Percentiles rank a stretch among this genome's conserved stretches.
phyloP scores from a whole-genome alignment of 2,113 vertebrate species.

The Elephantulus edwardii region DNA sequence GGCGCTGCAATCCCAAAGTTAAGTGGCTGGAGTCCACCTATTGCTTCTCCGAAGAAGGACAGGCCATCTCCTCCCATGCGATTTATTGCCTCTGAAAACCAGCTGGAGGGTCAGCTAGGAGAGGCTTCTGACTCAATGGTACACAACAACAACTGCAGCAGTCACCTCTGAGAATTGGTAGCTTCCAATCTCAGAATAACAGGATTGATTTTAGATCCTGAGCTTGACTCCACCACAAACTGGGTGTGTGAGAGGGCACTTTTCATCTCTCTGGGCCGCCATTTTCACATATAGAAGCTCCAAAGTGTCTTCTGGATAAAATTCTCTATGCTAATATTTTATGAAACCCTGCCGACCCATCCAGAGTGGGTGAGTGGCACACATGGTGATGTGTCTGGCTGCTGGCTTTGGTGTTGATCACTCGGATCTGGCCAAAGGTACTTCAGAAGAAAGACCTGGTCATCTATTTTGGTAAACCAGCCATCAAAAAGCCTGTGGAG shows the following conservation, averaged over 20 bases:
- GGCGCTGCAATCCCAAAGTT: too few relatives aligned
- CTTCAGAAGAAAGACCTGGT: not conserved
- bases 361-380: not conserved
- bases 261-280: not conserved
- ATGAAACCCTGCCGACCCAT: not conserved
- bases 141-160: too few relatives aligned
- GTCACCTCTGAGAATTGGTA: not conserved
- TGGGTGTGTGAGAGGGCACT: not conserved
- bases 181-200: not conserved
- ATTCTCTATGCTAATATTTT: not conserved
- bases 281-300: not conserved
- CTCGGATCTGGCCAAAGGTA: not conserved
- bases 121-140: too few relatives aligned
- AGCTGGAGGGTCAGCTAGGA: too few relatives aligned
- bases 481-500: not conserved
- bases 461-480: not conserved
- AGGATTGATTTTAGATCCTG: not conserved
- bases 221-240: not conserved
- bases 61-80: too few relatives aligned
- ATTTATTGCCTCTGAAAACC: too few relatives aligned
- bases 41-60: too few relatives aligned
- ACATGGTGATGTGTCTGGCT: not conserved
- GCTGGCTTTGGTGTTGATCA: not conserved
- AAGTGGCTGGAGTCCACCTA: too few relatives aligned
- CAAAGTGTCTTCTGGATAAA: not conserved